Conservation (phyloP, 2,797 vertebrate genomes). For the Phoxinus dragarum region DNA sequence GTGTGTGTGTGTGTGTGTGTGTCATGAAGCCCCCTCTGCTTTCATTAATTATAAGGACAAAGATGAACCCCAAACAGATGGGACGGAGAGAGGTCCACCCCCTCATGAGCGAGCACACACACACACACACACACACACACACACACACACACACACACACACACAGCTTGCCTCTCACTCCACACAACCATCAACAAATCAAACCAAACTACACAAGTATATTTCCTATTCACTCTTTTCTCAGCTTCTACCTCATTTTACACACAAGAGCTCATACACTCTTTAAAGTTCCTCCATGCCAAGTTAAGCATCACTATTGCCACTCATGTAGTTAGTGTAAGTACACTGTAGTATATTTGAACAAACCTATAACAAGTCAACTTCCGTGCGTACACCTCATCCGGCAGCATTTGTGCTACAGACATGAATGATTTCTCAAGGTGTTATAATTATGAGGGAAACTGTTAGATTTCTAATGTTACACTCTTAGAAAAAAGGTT, state of each 20-base stretch:
- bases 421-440: not conserved
- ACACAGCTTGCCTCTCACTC: not conserved
- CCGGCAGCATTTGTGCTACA: not conserved
- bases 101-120: not conserved
- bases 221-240: conserved; percentile 22
- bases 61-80: conserved; percentile 54
- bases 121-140: conserved; percentile 12
- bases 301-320: not conserved
- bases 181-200: conserved; percentile 26
- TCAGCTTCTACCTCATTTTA: not conserved
- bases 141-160: conserved; percentile 2
- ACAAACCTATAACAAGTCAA: not conserved
- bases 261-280: not conserved
- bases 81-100: conserved; percentile 35
- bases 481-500: not conserved
- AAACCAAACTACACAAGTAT: conserved; percentile 26
- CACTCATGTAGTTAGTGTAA: not conserved
- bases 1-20: conserved; percentile 16
- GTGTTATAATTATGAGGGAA: not conserved
- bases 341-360: not conserved
- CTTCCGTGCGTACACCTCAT: not conserved
- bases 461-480: not conserved
- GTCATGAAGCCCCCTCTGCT: conserved; percentile 50
- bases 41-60: conserved; percentile 58
- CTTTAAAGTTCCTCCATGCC: not conserved